phyloP scores from a whole-genome alignment of 2,888 invertebrate species.

The Tridacna crocea region DNA sequence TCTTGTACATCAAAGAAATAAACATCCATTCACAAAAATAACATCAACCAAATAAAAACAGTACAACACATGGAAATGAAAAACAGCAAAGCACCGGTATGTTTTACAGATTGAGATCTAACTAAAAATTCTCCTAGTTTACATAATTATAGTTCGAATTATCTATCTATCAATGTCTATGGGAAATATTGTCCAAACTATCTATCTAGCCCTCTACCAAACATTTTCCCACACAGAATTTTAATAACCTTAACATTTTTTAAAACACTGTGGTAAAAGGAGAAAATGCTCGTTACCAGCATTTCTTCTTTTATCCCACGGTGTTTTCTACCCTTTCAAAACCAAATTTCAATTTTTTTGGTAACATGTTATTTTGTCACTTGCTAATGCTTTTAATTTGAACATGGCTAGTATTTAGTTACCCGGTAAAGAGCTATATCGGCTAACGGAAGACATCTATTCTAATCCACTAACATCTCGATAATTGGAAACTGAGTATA shows the following conservation, averaged over 20 bases:
- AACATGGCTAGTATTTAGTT: background rate
- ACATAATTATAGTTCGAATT: background rate
- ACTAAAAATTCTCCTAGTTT: slow-evolving; percentile 16
- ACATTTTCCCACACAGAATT: background rate
- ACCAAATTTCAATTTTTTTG: too few species aligned
- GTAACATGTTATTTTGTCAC: too few species aligned
- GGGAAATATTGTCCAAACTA: background rate
- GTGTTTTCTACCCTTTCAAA: too few species aligned
- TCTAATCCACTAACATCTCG: background rate
- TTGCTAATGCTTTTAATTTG: background rate
- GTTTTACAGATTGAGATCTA: slow-evolving; percentile 40
- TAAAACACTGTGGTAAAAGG: too few species aligned
- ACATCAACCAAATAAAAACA: slow-evolving; percentile 10
- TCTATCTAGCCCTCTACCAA: too few species aligned
- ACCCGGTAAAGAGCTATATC: background rate
- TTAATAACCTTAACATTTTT: background rate
- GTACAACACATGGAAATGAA: background rate
- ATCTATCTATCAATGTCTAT: background rate
- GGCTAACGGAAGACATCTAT: background rate
- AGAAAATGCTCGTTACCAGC: too few species aligned
- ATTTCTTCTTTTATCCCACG: too few species aligned
- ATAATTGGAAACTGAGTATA: background rate
- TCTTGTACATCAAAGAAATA: background rate
- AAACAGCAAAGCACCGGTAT: slow-evolving; percentile 47
- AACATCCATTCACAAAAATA: slow-evolving; percentile 12